Conservation (phyloP, 2,113 vertebrate species). For the Tapirus terrestris region DNA sequence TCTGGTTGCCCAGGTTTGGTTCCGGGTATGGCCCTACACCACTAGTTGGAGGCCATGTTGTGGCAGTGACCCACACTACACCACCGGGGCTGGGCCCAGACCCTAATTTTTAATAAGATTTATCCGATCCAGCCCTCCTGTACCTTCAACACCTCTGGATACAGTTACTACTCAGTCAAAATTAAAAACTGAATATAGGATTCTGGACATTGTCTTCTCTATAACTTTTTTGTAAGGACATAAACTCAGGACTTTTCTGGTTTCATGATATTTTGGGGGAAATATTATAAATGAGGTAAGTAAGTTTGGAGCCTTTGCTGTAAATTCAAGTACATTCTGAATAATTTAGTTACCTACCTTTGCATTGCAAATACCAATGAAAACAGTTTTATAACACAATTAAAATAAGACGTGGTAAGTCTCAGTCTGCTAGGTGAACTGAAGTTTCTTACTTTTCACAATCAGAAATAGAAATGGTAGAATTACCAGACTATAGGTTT, state of each 20-base stretch:
- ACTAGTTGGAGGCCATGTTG: too few relatives aligned
- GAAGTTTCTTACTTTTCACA: slow-evolving; percentile 8
- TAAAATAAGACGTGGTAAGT: background rate
- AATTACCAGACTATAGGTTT: background rate
- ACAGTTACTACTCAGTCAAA: background rate
- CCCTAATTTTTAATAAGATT: background rate
- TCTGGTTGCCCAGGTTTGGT: too few relatives aligned
- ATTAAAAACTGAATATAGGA: slow-evolving; percentile 8
- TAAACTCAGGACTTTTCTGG: background rate
- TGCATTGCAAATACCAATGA: background rate
- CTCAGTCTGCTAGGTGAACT: background rate
- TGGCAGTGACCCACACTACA: too few relatives aligned
- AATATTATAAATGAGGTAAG: background rate
- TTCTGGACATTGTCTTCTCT: background rate
- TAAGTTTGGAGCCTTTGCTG: background rate
- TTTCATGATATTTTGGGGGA: background rate
- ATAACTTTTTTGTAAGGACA: background rate
- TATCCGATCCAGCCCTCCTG: background rate
- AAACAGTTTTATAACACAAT: background rate
- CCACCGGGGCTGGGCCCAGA: too few relatives aligned
- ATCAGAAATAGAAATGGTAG: slow-evolving; percentile 35
- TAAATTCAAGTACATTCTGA: background rate
- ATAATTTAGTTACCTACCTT: background rate
- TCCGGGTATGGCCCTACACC: too few relatives aligned
- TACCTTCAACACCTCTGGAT: background rate